phyloP scores from a whole-genome alignment of 2,888 invertebrate genomes.

The Julus scandinavius region DNA sequence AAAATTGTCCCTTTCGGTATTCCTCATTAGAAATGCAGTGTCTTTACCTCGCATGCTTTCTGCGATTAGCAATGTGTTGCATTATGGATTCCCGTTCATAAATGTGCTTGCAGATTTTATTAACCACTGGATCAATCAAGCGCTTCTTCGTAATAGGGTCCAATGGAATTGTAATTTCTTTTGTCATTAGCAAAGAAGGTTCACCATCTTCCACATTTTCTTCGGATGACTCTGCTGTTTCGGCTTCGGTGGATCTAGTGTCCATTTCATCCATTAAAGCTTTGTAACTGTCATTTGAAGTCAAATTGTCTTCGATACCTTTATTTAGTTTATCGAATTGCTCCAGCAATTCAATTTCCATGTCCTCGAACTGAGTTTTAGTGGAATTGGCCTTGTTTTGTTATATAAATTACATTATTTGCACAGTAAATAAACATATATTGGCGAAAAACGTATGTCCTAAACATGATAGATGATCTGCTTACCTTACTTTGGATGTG shows the following conservation, averaged over 20 bases:
- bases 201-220: background rate
- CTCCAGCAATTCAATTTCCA: background rate
- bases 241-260: background rate
- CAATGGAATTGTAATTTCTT: slow-evolving; percentile 13
- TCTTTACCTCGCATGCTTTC: background rate
- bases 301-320: background rate
- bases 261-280: background rate
- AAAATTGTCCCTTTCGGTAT: background rate
- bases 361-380: background rate
- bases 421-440: background rate
- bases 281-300: background rate
- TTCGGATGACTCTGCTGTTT: background rate
- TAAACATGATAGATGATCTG: background rate
- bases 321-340: background rate
- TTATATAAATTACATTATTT: background rate
- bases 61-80: slow-evolving; percentile 51
- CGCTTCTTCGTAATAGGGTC: slow-evolving; percentile 56
- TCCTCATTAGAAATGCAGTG: background rate
- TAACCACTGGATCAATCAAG: slow-evolving; percentile 55
- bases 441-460: background rate
- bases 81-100: slow-evolving; percentile 55
- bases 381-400: background rate
- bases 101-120: slow-evolving; percentile 55
- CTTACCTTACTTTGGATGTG: background rate
- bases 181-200: slow-evolving; percentile 34